These are phyloP conservation scores for Chaenocephalus aceratus DNA, from an alignment of 2,113 vertebrate species.

Conservation along the genomic window DNA sequence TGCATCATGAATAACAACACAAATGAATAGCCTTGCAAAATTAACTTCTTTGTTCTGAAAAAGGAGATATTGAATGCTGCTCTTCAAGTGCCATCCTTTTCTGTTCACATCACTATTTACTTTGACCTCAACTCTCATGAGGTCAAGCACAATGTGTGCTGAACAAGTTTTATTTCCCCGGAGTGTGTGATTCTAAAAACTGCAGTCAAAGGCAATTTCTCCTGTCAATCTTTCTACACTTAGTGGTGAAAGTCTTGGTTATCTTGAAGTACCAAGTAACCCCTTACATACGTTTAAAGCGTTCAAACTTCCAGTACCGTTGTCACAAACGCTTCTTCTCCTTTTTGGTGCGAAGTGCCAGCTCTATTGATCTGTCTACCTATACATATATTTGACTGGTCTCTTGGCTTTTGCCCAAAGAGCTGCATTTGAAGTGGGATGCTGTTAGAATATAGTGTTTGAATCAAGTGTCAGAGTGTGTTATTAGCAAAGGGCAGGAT, in stretches of 20 bases:
- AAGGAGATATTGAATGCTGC: neutral
- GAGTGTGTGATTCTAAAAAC: slow-evolving; percentile 16
- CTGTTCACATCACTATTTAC: slow-evolving; percentile 11
- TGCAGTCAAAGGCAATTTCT: neutral
- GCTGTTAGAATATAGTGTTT: neutral
- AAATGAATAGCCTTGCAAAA: slow-evolving; percentile 10
- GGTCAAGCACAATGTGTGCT: slow-evolving; percentile 16
- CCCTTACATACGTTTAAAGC: neutral
- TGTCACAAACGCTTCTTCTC: slow-evolving; percentile 4
- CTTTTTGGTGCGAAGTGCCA: slow-evolving; percentile 6
- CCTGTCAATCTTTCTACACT: neutral
- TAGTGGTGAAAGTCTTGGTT: neutral
- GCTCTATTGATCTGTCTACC: slow-evolving; percentile 39
- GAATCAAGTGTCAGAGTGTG: neutral
- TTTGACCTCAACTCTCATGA: slow-evolving; percentile 9
- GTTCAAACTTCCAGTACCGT: neutral
- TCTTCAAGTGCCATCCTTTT: neutral
- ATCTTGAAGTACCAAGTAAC: neutral
- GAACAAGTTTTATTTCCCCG: slow-evolving; percentile 24
- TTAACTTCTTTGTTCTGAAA: neutral
- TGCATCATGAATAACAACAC: neutral
- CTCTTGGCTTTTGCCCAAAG: slow-evolving; percentile 16
- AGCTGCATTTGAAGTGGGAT: slow-evolving; percentile 2
- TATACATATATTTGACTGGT: slow-evolving; percentile 35
- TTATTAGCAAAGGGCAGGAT: slow-evolving; percentile 10